These are phyloP conservation scores for Xylota sylvarum DNA, from an alignment of 2,888 invertebrate species.

Conservation along the genomic window DNA sequence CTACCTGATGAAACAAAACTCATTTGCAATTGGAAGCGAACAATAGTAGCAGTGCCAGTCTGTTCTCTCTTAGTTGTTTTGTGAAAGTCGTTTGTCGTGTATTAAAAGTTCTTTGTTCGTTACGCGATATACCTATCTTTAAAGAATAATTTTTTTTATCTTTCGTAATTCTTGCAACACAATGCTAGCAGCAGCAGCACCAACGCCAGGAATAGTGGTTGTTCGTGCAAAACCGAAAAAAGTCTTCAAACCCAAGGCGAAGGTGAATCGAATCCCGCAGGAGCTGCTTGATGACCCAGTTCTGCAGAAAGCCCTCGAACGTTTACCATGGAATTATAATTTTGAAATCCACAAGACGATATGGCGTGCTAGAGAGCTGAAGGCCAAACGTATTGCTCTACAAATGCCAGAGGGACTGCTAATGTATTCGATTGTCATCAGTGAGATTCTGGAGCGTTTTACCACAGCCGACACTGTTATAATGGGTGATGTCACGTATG, in stretches of 20 bases:
- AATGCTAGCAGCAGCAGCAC: conserved; percentile 61
- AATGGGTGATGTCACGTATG: conserved; percentile 99
- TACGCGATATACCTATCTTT: conserved; percentile 10
- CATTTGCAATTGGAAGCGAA: conserved; percentile 46
- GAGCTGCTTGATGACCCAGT: conserved; percentile 91
- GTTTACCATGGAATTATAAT: conserved; percentile 96
- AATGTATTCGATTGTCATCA: conserved; percentile 96
- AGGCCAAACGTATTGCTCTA: conserved; percentile 94
- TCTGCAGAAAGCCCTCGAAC: conserved; percentile 89
- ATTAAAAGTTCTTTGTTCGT: conserved; percentile 54
- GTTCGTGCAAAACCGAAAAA: conserved; percentile 93
- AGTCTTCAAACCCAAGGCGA: conserved; percentile 91
- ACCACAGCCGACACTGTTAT: conserved; percentile 96
- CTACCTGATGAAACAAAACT: neutral
- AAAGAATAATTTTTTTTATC: conserved; percentile 2
- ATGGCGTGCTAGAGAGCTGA: conserved; percentile 95
- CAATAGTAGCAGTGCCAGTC: conserved; percentile 17
- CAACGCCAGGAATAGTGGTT: conserved; percentile 85
- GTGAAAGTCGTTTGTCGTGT: conserved; percentile 65
- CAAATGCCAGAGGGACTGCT: conserved; percentile 99
- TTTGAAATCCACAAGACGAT: conserved; percentile 99
- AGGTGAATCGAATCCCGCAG: conserved; percentile 92
- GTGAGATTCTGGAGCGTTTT: conserved; percentile 96
- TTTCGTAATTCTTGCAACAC: conserved; percentile 9
- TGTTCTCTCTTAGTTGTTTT: conserved; percentile 39